Base-by-base conservation (phyloP, 2,888 invertebrate genomes). In the Cetonia aurata region DNA sequence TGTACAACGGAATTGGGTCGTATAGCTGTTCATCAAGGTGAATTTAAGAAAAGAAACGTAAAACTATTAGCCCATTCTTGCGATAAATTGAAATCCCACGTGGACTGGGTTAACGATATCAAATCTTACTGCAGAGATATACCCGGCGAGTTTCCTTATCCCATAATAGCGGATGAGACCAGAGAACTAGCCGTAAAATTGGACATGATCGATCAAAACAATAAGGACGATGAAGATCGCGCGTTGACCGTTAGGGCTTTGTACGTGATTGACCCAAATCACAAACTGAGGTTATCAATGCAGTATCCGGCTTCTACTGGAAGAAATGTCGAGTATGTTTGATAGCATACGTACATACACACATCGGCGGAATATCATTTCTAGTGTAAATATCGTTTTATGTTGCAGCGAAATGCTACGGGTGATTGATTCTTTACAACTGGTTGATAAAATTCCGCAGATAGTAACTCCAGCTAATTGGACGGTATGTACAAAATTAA, bases 1-100 rank as follows among this genome's bases (percentile, higher is more conserved):
- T 96, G 96, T 81, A 96, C 96, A 6, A 96, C 95, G 0, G 96
- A 96, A 83, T 85, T 96, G 76, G 94, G 93, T 2, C 87, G 91
- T 55, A 90, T 93, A 66, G 92, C 92, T 1, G 89, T 92, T 13
- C 89, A 93, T 79, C 84, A 87, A 67, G 88, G 89, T 0, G 88
- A 92, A 77, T 95, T 95, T 79, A 83, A 86, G 42, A 91, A 92
- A 77, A 86, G 94, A 17, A 89, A 90, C 77, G 90, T 91, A 6
- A 94, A 95, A 83, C 85, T 95, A 57, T 84, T 95, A 75, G 95
- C 94, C 0, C 89, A 94, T 78, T 95, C 95, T 0, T 93, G 93
- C 75, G 94, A 96, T 83, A 86, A 88, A 71, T 85, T 93, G 0
- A 86, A 90, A 72, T 89, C 89, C 69, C 96, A 96, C 81, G 87